Conservation (phyloP, 2,113 vertebrate species). For the Beaufortia kweichowensis region DNA sequence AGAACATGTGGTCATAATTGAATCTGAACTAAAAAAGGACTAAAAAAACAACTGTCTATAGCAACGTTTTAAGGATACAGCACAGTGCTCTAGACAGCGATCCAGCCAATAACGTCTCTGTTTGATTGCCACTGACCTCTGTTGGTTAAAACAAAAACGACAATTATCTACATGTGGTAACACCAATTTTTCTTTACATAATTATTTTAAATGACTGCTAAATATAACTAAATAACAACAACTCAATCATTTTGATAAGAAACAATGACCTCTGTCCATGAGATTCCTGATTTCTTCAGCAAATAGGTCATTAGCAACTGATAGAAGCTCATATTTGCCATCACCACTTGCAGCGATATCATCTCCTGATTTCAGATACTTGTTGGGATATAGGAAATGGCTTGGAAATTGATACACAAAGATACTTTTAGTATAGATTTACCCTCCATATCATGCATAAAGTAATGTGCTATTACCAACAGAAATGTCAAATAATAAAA, state of each 20-base stretch:
- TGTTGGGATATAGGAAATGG: conserved; percentile 89
- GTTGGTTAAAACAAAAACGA: conserved; percentile 69
- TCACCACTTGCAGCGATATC: conserved; percentile 79
- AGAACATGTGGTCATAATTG: background rate
- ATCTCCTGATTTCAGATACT: conserved; percentile 76
- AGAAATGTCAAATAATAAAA: too few species aligned
- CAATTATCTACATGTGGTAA: background rate
- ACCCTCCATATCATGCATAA: too few species aligned
- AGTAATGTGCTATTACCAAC: too few species aligned
- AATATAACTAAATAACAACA: background rate
- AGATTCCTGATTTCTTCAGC: conserved; percentile 87
- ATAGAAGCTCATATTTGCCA: conserved; percentile 91
- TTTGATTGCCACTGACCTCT: conserved; percentile 86
- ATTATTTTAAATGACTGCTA: background rate
- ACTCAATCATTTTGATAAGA: background rate
- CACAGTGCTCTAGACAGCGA: conserved; percentile 95
- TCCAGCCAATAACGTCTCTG: conserved; percentile 89
- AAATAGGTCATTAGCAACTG: conserved; percentile 86
- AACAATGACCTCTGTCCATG: conserved; percentile 83
- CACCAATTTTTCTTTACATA: background rate
- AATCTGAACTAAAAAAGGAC: background rate
- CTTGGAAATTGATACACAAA: conserved; percentile 63
- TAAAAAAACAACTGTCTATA: background rate
- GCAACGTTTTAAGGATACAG: conserved; percentile 85
- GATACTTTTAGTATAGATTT: too few species aligned